A percentile compares a stretch with the other conserved stretches of the same genome.
Evolutionary conservation across 2,113 vertebrate genomes (phyloP).

Genomic region (Sylvia atricapilla): DNA sequence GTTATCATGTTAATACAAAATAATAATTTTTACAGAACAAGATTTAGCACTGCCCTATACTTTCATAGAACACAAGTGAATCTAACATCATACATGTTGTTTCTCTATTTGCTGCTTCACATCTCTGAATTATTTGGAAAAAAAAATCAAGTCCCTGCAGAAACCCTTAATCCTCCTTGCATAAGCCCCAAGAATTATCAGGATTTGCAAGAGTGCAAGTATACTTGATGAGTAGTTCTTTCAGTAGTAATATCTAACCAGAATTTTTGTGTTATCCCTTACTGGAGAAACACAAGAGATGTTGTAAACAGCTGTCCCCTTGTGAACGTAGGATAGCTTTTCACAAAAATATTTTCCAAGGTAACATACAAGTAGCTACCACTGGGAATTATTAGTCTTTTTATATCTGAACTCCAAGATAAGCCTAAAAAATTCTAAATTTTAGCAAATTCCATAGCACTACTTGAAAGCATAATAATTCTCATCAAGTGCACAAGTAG

Average conservation of each 20-base stretch:
- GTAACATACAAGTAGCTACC: background rate
- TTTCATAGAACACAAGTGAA: background rate
- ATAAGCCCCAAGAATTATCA: background rate
- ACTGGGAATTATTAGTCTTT: background rate
- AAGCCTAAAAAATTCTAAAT: background rate
- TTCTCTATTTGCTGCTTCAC: background rate
- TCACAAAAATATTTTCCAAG: background rate
- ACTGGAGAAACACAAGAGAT: background rate
- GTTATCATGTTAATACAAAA: background rate
- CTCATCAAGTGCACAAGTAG: background rate
- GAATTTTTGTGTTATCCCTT: background rate
- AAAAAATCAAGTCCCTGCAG: background rate
- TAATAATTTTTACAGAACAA: background rate
- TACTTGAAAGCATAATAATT: background rate
- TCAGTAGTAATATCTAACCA: background rate
- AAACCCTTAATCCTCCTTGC: background rate
- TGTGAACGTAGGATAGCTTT: background rate
- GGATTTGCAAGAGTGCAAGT: slow-evolving; percentile 1
- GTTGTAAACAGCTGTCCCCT: background rate
- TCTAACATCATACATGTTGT: background rate
- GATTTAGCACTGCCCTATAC: background rate
- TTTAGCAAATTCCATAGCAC: background rate
- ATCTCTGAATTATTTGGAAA: background rate
- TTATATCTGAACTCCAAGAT: background rate
- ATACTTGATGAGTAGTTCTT: background rate